Base-by-base conservation (phyloP, 2,797 vertebrate species). In the Morelia viridis region DNA sequence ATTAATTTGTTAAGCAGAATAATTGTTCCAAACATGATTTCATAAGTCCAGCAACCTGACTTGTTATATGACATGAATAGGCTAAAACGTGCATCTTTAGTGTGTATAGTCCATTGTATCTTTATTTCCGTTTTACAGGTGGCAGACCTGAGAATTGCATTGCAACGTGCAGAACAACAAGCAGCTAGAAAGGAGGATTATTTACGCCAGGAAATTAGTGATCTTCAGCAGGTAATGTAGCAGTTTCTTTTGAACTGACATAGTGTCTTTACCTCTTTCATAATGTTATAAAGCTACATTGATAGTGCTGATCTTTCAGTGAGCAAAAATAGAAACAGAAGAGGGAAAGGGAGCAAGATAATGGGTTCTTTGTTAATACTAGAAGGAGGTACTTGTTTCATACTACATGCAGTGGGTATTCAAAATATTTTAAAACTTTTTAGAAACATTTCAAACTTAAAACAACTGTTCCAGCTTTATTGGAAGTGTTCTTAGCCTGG, bases 121-220 rank as follows among this genome's bases (percentile, higher is more conserved):
- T 76, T 86, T 31, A 89, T 31, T 93, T 64, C 64, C 93, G 1
- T 87, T 95, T 86, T 93, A 71, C 92, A 99, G 99, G 99, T 99
- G 92, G 97, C 98, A 62, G 99, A 99, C 96, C 97, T 99, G 94
- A 98, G 99, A 94, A 11, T 99, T 95, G 98, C 98, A 0, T 96
- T 99, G 93, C 99, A 99, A 94, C 98, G 99, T 85, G 98, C 98
- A 31, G 99, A 99, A 92, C 99, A 99, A 91, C 98, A 99, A 93
- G 98, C 99, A 96, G 99, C 98, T 86, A 98, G 99, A 88, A 99
- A 99, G 94, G 99, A 99, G 95, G 99, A 99, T 96, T 99, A 99
- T 97, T 97, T 99, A 65, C 98, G 99, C n/a, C 99, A 99, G 92
- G 99, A 99, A 97, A 99, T 99, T 50, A 93, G 97, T 94, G 99